Base-by-base conservation (phyloP, 2,888 invertebrate species). In the Drosophila niveifrons region DNA sequence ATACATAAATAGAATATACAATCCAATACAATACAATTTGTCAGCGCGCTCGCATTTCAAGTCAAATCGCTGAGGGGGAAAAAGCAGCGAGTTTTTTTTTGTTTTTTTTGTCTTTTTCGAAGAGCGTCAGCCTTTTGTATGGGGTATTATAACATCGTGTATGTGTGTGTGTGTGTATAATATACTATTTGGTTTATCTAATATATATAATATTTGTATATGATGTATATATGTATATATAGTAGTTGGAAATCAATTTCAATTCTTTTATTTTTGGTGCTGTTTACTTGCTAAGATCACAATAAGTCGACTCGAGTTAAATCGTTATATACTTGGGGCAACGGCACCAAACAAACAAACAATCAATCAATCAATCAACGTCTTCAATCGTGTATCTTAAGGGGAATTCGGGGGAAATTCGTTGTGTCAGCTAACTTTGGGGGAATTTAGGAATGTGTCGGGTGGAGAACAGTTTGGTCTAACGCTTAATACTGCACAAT, bases 401-500 rank as follows among this genome's bases (percentile, higher is more conserved):
- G 29, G 48, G 11, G 17, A 9, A 13, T 11, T 23, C 6, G 23
- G 9, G 23, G 9, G 31, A 17, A 15, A 47, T 57, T 50, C 13
- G 56, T 65, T 55, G 36, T 57, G 39, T 41, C 39, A 41, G 13
- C 13, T 41, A 41, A 41, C 7, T 34, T 36, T 51, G 17, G 44
- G 2, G 28, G 4, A 47, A n/a, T n/a, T n/a, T 2, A 47, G 63
- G 63, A 63, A 63, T 63, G 48, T 74, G n/a, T n/a, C n/a, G n/a
- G 61, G 61, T 53, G 23, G 61, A 58, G 57, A 53, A 61, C 41
- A 75, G 65, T 77, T 82, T 83, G 83, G 82, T 84, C 66, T 72
- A 82, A 77, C 72, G 80, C 82, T 79, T 88, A 83, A 83, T 88
- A 83, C 83, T 83, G 84, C 28, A 65, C 53, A 57, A 70, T 36